Evolutionary conservation across 2,888 invertebrate species (phyloP).

Genomic region (Tricholauxania praeusta): DNA sequence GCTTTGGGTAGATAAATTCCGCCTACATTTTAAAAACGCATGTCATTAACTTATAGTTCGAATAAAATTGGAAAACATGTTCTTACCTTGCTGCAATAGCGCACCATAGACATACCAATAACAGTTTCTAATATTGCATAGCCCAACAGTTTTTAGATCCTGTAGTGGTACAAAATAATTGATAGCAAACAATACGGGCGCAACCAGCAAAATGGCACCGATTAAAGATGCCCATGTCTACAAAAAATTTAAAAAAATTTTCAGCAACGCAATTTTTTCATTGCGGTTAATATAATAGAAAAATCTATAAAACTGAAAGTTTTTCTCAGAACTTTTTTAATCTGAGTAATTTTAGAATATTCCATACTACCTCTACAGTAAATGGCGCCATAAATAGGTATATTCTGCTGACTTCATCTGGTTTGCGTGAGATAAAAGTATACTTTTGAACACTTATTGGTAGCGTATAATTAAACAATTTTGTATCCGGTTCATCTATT

Average conservation of each 20-base stretch:
- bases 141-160: slow-evolving; percentile 67
- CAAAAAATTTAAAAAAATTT: slow-evolving; percentile 40
- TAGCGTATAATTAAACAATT: slow-evolving; percentile 80
- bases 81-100: slow-evolving; percentile 88
- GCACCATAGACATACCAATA: slow-evolving; percentile 88
- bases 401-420: slow-evolving; percentile 83
- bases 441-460: slow-evolving; percentile 85
- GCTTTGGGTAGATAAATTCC: slow-evolving; percentile 88
- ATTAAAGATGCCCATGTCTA: slow-evolving; percentile 88
- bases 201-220: slow-evolving; percentile 80
- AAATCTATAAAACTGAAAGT: background rate
- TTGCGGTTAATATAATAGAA: no score
- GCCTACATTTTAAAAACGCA: slow-evolving; percentile 70
- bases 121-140: slow-evolving; percentile 65
- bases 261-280: no score
- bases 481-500: slow-evolving; percentile 61
- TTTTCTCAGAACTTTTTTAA: background rate
- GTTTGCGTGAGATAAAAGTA: slow-evolving; percentile 82
- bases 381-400: slow-evolving; percentile 88
- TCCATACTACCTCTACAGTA: slow-evolving; percentile 72
- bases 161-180: slow-evolving; percentile 77
- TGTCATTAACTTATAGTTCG: background rate
- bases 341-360: background rate
- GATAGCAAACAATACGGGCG: slow-evolving; percentile 80
- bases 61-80: background rate